Evolutionary conservation across 2,113 vertebrate species (phyloP).

Genomic region (Rhinogobius similis): DNA sequence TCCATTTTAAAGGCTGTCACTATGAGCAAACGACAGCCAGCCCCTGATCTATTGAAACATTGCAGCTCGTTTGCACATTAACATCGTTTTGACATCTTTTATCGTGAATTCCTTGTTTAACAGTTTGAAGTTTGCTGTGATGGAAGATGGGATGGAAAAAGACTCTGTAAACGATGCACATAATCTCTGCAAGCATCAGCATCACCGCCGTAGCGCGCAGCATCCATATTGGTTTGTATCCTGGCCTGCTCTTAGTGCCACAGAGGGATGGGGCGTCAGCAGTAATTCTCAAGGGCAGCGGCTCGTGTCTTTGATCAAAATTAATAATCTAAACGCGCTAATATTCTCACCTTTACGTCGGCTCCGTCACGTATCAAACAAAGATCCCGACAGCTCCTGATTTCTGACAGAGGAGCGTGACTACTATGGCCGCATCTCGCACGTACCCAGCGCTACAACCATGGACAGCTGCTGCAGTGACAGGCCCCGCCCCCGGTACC

Average conservation of each 20-base stretch:
- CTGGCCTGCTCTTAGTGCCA: constrained; percentile 65
- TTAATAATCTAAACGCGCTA: background rate
- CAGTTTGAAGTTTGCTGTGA: background rate
- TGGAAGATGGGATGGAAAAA: constrained; percentile 33
- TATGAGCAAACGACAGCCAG: constrained; percentile 29
- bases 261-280: constrained; percentile 55
- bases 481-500: constrained; percentile 57
- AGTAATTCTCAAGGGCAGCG: constrained; percentile 52
- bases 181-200: constrained; percentile 61
- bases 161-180: constrained; percentile 20
- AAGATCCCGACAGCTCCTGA: constrained; percentile 34
- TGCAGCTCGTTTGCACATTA: constrained; percentile 8
- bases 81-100: background rate
- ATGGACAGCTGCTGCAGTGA: constrained; percentile 72
- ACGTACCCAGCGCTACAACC: constrained; percentile 58
- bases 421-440: constrained; percentile 71
- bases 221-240: constrained; percentile 76
- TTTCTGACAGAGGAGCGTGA: constrained; percentile 43
- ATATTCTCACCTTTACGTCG: constrained; percentile 62
- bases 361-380: constrained; percentile 31
- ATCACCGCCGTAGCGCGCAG: constrained; percentile 61
- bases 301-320: background rate
- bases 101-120: background rate
- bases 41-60: constrained; percentile 17
- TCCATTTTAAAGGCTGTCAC: constrained; percentile 17